Evolutionary conservation across 2,888 invertebrate genomes (phyloP), one percentile per base, ranked within the genome.

Genomic region (Yponomeuta evonymella): DNA sequence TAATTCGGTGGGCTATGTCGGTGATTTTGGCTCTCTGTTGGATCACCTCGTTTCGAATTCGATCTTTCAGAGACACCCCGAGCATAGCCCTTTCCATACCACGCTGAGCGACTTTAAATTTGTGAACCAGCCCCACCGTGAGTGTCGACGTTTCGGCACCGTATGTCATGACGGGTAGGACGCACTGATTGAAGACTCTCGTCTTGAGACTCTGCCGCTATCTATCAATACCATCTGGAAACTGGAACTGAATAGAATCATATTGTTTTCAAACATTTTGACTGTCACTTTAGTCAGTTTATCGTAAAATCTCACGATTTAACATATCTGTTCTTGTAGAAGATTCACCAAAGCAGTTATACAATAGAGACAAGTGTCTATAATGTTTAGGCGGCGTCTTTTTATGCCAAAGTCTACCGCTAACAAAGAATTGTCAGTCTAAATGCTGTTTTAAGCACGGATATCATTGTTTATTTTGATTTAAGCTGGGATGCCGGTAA

Each of bases 401-500:
- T 65, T 65, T 65, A 10, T 29, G 29, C 11, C 11, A 65, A 65
- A 65, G 10, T 65, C 30, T n/a, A 33, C 33, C 12, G 11, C 30
- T 65, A 65, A 65, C 33, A 65, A 65, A 65, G 65, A 33, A 11
- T 65, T 65, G 65, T 65, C 65, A 65, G 51, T 65, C 29, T 10
- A 12, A 65, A 74, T 73, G 82, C 86, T 83, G 84, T 75, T 68
- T 58, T 51, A 71, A 79, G 75, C 87, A 88, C 87, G 11, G 87
- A 87, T 86, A 80, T 82, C 74, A 58, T 58, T 12, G 58, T 65
- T 65, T 65, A 65, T 58, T 58, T 58, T 30, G 65, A 30, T 29
- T 83, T 83, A 85, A 81, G 74, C 75, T 76, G 72, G 36, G 71
- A 79, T 83, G 83, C 75, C 75, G 71, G 72, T 74, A 71, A 30